Percentiles rank a stretch among this genome's conserved stretches.
Evolutionary conservation across 92 coral and sea anemone genomes (phyloP).

Genomic region (Epizoanthus fatuus): DNA sequence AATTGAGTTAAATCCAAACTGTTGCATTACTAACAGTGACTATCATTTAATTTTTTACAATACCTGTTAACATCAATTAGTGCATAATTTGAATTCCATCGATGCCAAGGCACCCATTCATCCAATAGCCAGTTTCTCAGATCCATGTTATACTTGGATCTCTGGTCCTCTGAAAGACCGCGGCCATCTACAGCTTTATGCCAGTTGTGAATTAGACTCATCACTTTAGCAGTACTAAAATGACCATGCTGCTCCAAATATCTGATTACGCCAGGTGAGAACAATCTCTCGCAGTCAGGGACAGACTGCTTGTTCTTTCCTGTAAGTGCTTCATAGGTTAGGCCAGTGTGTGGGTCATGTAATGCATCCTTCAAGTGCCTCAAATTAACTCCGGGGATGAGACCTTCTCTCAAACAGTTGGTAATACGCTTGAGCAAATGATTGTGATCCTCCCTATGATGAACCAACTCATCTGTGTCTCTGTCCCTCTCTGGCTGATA

Average conservation of each 20-base stretch:
- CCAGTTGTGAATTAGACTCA: constrained; percentile 42
- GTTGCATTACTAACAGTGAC: background rate
- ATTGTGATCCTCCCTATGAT: constrained; percentile 60
- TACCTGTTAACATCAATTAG: constrained; percentile 61
- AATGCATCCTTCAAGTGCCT: constrained; percentile 33
- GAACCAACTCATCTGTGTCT: constrained; percentile 53
- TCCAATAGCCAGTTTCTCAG: constrained; percentile 63
- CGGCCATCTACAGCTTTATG: constrained; percentile 65
- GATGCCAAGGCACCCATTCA: constrained; percentile 64
- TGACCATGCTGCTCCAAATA: constrained; percentile 39
- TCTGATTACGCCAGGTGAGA: constrained; percentile 37
- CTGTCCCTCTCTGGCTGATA: constrained; percentile 80
- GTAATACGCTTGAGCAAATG: constrained; percentile 54
- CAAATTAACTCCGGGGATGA: constrained; percentile 20
- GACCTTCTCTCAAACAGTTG: constrained; percentile 30
- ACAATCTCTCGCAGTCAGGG: constrained; percentile 52
- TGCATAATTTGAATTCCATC: constrained; percentile 26
- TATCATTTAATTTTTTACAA: background rate
- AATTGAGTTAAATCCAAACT: background rate
- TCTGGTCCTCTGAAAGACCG: constrained; percentile 39
- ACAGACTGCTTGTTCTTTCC: constrained; percentile 62
- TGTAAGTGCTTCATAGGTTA: constrained; percentile 62
- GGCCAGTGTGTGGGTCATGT: constrained; percentile 49
- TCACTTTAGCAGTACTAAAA: constrained; percentile 3
- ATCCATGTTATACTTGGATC: constrained; percentile 24